phyloP scores from a whole-genome alignment of 2,888 invertebrate genomes.

The Plebejus anna region DNA sequence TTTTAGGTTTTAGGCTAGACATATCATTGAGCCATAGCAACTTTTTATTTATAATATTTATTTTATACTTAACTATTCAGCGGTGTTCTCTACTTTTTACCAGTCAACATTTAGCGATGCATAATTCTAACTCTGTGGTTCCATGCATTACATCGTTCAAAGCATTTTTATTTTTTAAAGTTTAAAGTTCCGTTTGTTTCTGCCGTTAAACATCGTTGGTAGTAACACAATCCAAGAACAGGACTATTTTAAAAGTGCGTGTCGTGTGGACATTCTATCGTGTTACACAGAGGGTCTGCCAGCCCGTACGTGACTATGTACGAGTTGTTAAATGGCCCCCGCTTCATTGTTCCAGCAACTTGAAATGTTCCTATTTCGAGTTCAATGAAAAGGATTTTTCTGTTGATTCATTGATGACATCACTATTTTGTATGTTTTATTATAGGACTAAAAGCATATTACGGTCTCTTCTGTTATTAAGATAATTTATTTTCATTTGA shows the following conservation, averaged over 20 bases:
- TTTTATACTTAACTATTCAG: neutral
- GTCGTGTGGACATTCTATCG: conserved; percentile 43
- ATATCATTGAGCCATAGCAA: neutral
- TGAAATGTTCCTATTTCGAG: neutral
- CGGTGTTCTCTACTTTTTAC: neutral
- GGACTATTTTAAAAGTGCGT: conserved; percentile 45
- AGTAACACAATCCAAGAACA: conserved; percentile 46
- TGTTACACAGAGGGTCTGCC: conserved; percentile 41
- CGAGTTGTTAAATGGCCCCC: conserved; percentile 38
- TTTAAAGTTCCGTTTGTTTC: neutral
- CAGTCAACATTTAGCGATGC: neutral
- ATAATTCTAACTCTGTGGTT: too few species aligned
- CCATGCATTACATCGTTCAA: too few species aligned
- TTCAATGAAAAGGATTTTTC: neutral
- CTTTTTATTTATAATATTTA: neutral
- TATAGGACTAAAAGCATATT: neutral
- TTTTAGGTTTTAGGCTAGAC: neutral
- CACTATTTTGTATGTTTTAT: neutral
- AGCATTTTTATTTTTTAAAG: neutral
- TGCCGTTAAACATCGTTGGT: neutral
- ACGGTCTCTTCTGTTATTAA: neutral
- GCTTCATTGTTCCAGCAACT: conserved; percentile 30
- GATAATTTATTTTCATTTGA: neutral
- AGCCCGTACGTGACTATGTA: conserved; percentile 43
- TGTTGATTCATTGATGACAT: neutral